Evolutionary conservation across 1,140 invertebrate genomes (phyloP), one percentile per base, ranked within the genome.

Genomic region (Habropoda laboriosa): DNA sequence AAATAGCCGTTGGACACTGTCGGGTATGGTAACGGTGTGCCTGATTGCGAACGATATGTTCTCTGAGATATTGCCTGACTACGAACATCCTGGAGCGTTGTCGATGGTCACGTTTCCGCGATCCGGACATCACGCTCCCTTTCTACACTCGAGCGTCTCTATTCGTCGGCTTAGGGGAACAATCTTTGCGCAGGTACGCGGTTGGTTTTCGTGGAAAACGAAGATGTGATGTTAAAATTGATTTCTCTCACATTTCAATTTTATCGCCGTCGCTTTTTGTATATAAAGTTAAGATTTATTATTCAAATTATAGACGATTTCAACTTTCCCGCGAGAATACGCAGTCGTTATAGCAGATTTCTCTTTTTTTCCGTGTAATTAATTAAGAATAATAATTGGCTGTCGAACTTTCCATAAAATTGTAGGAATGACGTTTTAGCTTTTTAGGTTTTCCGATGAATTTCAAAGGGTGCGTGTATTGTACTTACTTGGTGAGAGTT

Each of bases 401-500:
- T n/a, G n/a, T n/a, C n/a, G 7, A 32, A 66, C 73, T 75, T 75
- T 75, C 72, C 72, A 74, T 27, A 13, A 32, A 13, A 13, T 30
- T 16, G 21, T n/a, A n/a, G n/a, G n/a, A n/a, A n/a, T n/a, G n/a
- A n/a, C n/a, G n/a, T 47, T 30, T 18, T 2, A 66, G 4, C 16
- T 12, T 30, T 66, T 5, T n/a, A n/a, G n/a, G n/a, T n/a, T n/a
- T n/a, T n/a, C n/a, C n/a, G n/a, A n/a, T n/a, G 10, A 27, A 12
- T 55, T 55, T 55, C 51, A 6, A 57, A 27, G 6, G n/a, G n/a
- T 12, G 51, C 3, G 18, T 2, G 32, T 35, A 32, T n/a, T 24
- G 32, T 51, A 94, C 96, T 96, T 94, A 99, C 97, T 98, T 97
- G 81, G 98, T 99, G 2, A 99, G 94, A 2, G 98, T 99, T 93